Base-by-base conservation (phyloP, 2,888 invertebrate species). In the Dicranocentrus wangi region DNA sequence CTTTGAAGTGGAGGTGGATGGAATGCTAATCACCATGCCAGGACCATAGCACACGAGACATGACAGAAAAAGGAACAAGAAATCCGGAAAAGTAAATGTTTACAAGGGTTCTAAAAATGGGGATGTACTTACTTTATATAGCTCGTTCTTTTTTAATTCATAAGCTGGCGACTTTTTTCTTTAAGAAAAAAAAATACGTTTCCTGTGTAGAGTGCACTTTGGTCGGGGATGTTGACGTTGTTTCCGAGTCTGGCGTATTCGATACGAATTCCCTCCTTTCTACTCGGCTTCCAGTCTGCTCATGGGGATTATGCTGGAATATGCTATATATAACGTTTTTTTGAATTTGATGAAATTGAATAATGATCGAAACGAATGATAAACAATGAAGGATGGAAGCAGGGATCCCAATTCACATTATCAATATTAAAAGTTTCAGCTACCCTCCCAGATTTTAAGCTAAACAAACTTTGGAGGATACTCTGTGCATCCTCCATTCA, bases 11-110 rank as follows among this genome's bases (percentile, higher is more conserved):
- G n/a, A 15, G 42, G 27, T 71, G 71, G 58, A 71, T 66, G 65
- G 78, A 70, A 78, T 78, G 71, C 78, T 78, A 78, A 78, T 78
- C 78, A 78, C 71, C 15, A 70, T 77, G 55, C 27, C 13, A 21
- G 5, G n/a, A 10, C 28, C 8, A 28, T 19, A 19, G 32, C 28
- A 1, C 5, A 17, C 27, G 13, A 21, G 25, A 58, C 23, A 58
- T 21, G 21, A 19, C 17, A n/a, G 23, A 63, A 21, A 42, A 65
- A 32, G 66, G 47, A 66, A 47, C 47, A 25, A 27, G n/a, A 47
- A 42, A 17, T 21, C 60, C 7, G 27, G 27, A 63, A 63, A 66
- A 66, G 47, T 27, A n/a, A 61, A 60, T 15, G 60, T 25, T 8
- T 39, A 8, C 13, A 39, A 8, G 13, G 39, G 5, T 39, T 39